These are phyloP conservation scores for Chrysolina oricalcia DNA, from an alignment of 2,888 invertebrate genomes.

Conservation along the genomic window DNA sequence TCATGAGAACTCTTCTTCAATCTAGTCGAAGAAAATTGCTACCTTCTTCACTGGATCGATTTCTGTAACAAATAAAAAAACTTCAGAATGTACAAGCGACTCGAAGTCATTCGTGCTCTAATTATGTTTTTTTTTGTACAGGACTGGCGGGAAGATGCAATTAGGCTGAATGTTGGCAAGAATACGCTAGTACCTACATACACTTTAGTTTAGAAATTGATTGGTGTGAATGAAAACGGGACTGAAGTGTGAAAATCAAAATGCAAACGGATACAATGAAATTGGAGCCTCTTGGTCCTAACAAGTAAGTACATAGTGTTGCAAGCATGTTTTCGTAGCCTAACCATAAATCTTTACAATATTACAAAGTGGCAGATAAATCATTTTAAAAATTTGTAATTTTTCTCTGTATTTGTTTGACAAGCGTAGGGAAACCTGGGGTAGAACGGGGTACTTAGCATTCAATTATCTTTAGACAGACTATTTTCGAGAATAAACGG, in stretches of 20 bases:
- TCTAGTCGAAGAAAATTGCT: background rate
- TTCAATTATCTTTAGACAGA: no score
- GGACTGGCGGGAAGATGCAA: constrained; percentile 33
- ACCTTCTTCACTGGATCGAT: background rate
- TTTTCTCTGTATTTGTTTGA: no score
- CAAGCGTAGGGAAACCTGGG: no score
- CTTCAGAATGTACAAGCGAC: background rate
- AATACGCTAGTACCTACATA: background rate
- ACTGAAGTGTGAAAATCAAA: constrained; percentile 12
- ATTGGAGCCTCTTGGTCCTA: constrained; percentile 53
- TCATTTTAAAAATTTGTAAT: no score
- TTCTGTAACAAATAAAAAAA: background rate
- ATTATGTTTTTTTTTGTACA: constrained; percentile 16
- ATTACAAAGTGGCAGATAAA: no score
- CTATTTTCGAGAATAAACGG: no score
- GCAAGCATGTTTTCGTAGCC: background rate
- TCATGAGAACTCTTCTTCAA: background rate
- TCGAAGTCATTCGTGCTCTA: background rate
- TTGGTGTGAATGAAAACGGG: constrained; percentile 1
- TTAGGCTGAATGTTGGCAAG: constrained; percentile 37
- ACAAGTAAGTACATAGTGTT: constrained; percentile 55
- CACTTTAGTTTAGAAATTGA: constrained; percentile 22
- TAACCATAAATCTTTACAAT: no score
- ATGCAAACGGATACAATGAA: constrained; percentile 55
- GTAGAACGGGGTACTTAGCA: no score